These are phyloP conservation scores for Drosophila takahashii DNA, from an alignment of 1,140 invertebrate genomes.

Conservation along the genomic window DNA sequence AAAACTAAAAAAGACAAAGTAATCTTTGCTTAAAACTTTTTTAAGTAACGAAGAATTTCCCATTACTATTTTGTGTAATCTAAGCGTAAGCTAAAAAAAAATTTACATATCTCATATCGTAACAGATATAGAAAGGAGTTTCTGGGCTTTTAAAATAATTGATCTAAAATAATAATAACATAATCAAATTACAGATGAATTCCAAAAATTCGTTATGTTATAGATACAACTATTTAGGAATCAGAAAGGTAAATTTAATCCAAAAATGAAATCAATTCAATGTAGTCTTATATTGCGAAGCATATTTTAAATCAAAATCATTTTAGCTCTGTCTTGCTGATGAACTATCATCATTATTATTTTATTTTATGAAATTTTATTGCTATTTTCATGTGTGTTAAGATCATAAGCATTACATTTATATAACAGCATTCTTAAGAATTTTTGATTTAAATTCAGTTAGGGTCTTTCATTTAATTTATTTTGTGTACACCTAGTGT, in stretches of 20 bases:
- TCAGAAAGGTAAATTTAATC: conserved; percentile 1
- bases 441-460: not conserved
- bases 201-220: not conserved
- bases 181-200: conserved; percentile 1
- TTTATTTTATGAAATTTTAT: no score
- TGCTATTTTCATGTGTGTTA: not conserved
- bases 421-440: no score
- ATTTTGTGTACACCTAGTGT: not conserved
- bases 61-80: no score
- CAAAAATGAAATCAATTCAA: not conserved
- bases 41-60: no score
- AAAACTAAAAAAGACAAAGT: not conserved
- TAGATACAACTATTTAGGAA: conserved; percentile 5
- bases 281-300: not conserved
- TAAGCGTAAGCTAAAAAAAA: no score
- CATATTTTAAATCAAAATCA: not conserved
- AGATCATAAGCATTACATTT: not conserved
- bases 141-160: no score
- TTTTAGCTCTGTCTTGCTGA: not conserved
- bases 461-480: not conserved
- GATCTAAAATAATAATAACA: no score
- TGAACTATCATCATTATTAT: no score
- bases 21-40: no score
- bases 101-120: no score
- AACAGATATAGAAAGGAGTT: no score